Conservation (phyloP, 2,113 vertebrate genomes). For the Xyliphius kryptos region DNA sequence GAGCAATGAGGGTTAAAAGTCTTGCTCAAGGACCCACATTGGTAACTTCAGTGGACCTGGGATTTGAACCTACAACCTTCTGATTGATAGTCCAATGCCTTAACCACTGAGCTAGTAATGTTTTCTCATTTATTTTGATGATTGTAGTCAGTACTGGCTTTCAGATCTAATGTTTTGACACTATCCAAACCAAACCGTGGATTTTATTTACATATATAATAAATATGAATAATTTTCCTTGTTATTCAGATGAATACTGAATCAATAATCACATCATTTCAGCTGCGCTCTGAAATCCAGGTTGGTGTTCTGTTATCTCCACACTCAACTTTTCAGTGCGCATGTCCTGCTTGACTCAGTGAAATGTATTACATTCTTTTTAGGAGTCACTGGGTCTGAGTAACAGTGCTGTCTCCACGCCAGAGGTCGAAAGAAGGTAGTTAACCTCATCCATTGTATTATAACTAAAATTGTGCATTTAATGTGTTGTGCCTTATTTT, state of each 20-base stretch:
- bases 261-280: constrained; percentile 73
- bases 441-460: constrained; percentile 30
- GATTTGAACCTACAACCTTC: no score
- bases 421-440: constrained; percentile 88
- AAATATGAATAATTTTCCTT: constrained; percentile 17
- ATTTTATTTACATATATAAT: background rate
- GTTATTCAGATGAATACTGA: constrained; percentile 69
- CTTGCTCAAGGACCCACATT: no score
- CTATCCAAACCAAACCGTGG: no score
- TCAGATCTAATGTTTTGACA: no score
- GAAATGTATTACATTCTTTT: constrained; percentile 9
- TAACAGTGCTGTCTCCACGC: constrained; percentile 71
- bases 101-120: no score
- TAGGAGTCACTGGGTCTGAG: constrained; percentile 86
- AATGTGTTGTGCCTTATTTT: background rate
- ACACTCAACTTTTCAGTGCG: background rate
- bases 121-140: no score
- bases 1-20: no score
- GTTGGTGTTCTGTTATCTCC: constrained; percentile 72
- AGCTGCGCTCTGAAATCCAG: constrained; percentile 88
- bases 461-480: background rate
- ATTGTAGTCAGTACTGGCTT: no score
- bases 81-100: no score
- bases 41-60: no score
- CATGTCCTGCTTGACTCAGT: no score